Evolutionary conservation across 2,888 invertebrate genomes (phyloP), one percentile per base, ranked within the genome.

Genomic region (Macrosoma leucophasiata): DNA sequence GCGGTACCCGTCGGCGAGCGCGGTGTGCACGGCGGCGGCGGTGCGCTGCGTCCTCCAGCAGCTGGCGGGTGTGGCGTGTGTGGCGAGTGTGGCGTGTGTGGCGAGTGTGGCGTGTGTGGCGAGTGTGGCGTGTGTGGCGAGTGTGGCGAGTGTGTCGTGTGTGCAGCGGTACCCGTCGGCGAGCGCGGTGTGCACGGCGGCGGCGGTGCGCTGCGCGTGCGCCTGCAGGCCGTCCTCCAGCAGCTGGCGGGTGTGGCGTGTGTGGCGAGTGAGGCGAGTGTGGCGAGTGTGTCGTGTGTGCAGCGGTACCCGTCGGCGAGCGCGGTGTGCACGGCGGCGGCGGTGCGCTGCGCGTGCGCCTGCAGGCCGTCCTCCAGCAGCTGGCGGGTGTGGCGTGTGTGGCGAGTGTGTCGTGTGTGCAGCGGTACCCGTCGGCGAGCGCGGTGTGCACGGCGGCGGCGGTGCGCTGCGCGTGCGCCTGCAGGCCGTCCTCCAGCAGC

Each of bases 91-190:
- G n/a, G n/a, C n/a, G n/a, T n/a, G n/a, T n/a, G n/a, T n/a, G n/a
- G n/a, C n/a, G n/a, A n/a, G n/a, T n/a, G n/a, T n/a, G n/a, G n/a
- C n/a, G n/a, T n/a, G n/a, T n/a, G n/a, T n/a, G n/a, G n/a, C n/a
- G n/a, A n/a, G n/a, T n/a, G n/a, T n/a, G n/a, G n/a, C n/a, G n/a
- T n/a, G 34, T 86, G 76, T 25, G 87, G 49, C 13, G 66, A 51
- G 11, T 75, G 69, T 24, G 88, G 56, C 62, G 87, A 85, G 30
- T 68, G 58, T 3, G 78, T 71, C 52, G n/a, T n/a, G n/a, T n/a
- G n/a, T 86, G 86, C 17, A 65, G 58, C 34, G 73, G 61, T n/a
- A n/a, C n/a, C n/a, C n/a, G n/a, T n/a, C n/a, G n/a, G n/a, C n/a
- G n/a, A n/a, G n/a, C n/a, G n/a, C n/a, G n/a, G n/a, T n/a, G n/a